Evolutionary conservation across 2,888 invertebrate genomes (phyloP), one percentile per base, ranked within the genome.

Genomic region (Lithophane socia): DNA sequence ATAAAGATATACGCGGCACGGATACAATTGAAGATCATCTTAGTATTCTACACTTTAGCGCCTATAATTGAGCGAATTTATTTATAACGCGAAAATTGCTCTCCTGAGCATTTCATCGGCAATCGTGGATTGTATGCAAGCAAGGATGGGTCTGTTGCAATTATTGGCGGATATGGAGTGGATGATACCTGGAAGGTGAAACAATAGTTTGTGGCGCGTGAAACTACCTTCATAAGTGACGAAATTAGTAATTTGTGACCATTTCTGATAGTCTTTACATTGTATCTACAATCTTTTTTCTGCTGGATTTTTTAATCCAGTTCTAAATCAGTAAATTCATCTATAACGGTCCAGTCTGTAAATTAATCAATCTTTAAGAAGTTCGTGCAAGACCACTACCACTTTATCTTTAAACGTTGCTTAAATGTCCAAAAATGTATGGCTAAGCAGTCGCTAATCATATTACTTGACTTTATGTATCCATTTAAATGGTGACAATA

Each of bases 71-170:
- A 90, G 88, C 88, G 90, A 92, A 93, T 94, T 94, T 94, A 94
- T 94, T 94, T 94, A 94, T 92, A 93, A 93, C 92, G 93, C 88
- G 92, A 93, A 93, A 94, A 93, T 92, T 94, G 91, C 91, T 85
- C 90, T 90, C 71, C 80, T 78, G 88, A 87, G 90, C 91, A 90
- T 94, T 94, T 93, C 93, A 94, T 93, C 92, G 92, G 86, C 92
- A 88, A 91, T 92, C 92, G 92, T 91, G 91, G 91, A 92, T 93
- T 92, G 92, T 93, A 92, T 91, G 92, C 92, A 88, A 91, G 91
- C 77, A 90, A 89, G 85, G 89, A 90, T 91, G 87, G 87, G 89
- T 75, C 86, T 86, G 84, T 78, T 83, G 86, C 88, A 87, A 90
- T 89, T 88, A 89, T 84, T 74, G 65, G 67, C 49, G 18, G 63